Conservation (phyloP, 2,113 vertebrate genomes). For the Tylochromis polylepis region DNA sequence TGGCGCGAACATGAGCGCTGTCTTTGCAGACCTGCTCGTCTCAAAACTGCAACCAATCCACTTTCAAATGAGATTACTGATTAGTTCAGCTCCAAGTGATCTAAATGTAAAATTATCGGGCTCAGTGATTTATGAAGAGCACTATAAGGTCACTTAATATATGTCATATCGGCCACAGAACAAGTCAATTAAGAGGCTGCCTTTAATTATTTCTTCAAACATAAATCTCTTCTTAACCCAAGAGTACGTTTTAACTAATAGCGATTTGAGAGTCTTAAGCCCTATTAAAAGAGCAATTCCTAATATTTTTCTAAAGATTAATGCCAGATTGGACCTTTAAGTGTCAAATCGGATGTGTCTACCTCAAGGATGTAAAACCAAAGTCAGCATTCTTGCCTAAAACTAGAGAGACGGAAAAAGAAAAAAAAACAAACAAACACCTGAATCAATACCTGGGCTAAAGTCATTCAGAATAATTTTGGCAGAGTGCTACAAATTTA, state of each 20-base stretch:
- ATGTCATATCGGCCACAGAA: slow-evolving; percentile 66
- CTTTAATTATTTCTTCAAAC: slow-evolving; percentile 71
- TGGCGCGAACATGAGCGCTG: slow-evolving; percentile 1
- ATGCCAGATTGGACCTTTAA: slow-evolving; percentile 19
- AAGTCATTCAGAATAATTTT: neutral
- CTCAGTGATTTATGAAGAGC: slow-evolving; percentile 74
- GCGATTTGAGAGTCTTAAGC: slow-evolving; percentile 49
- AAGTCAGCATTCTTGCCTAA: neutral
- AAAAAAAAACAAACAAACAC: neutral
- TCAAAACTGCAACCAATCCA: slow-evolving; percentile 38
- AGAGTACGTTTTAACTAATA: slow-evolving; percentile 50
- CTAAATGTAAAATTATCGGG: slow-evolving; percentile 66
- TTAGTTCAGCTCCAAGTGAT: slow-evolving; percentile 69
- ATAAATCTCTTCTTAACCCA: slow-evolving; percentile 67
- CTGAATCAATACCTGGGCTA: neutral
- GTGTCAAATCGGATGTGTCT: neutral
- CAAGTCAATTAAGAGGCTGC: slow-evolving; percentile 63
- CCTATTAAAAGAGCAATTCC: slow-evolving; percentile 45
- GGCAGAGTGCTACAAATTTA: neutral
- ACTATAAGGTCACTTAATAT: slow-evolving; percentile 72
- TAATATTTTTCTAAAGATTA: slow-evolving; percentile 40
- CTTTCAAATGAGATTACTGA: slow-evolving; percentile 64
- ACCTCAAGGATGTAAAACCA: neutral
- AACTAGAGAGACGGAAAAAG: neutral
- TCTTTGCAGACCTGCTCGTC: slow-evolving; percentile 27